Percentiles rank a stretch among this genome's conserved stretches.
Conservation (phyloP, 2,113 vertebrate genomes). For the Patagioenas fasciata region DNA sequence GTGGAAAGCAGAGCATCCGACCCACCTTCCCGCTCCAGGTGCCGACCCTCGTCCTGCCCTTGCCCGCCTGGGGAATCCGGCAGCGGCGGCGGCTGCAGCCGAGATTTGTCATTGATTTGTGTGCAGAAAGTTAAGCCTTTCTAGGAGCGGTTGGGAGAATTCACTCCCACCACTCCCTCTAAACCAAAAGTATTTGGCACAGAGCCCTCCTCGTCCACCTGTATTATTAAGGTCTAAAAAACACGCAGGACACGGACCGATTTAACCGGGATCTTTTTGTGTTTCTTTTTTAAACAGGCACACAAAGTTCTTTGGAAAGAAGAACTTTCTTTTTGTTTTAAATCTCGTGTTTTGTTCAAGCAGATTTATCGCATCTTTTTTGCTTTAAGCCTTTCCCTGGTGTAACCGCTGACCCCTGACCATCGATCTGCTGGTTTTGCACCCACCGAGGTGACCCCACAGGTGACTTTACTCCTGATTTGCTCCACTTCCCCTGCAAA, state of each 20-base stretch:
- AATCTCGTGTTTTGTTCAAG: background rate
- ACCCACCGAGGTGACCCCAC: background rate
- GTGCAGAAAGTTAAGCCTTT: conserved; percentile 86
- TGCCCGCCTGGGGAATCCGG: background rate
- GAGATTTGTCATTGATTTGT: conserved; percentile 86
- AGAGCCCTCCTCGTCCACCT: conserved; percentile 90
- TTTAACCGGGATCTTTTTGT: background rate
- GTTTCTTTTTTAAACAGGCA: conserved; percentile 23
- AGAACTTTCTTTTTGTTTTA: background rate
- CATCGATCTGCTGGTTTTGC: no score
- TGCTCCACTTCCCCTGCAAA: background rate
- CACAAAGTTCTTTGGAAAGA: background rate
- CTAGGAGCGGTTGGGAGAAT: conserved; percentile 86
- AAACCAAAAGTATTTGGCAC: conserved; percentile 96
- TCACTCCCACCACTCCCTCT: conserved; percentile 94
- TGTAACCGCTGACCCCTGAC: background rate
- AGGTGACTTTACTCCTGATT: background rate
- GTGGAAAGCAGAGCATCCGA: background rate
- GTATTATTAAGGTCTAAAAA: conserved; percentile 82
- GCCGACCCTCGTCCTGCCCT: background rate
- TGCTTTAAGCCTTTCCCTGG: background rate
- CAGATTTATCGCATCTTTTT: background rate
- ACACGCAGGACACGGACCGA: conserved; percentile 28
- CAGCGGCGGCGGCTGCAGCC: conserved; percentile 63
- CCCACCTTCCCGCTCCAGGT: conserved; percentile 64